Evolutionary conservation across 2,113 vertebrate genomes (phyloP).

Genomic region (Leucopsar rothschildi): DNA sequence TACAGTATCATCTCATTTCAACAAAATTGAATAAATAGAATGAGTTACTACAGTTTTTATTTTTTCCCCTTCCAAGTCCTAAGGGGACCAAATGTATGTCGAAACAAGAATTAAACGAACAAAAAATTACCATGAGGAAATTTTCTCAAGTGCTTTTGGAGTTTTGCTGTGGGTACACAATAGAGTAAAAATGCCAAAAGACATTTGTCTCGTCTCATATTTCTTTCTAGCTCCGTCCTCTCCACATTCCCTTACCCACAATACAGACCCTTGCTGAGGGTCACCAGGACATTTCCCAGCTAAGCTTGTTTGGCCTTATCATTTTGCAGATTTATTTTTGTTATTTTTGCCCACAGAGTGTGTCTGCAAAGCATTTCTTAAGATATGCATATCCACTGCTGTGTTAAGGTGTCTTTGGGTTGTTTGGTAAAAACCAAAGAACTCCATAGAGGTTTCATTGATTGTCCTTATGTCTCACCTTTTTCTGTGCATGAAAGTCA

Average conservation of each 20-base stretch:
- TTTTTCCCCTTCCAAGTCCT: neutral
- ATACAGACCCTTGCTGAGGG: fast-evolving
- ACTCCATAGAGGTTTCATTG: neutral
- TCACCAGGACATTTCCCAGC: neutral
- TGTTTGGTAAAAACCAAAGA: neutral
- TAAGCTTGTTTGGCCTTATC: neutral
- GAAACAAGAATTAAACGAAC: neutral
- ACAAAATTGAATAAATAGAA: neutral
- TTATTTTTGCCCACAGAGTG: neutral
- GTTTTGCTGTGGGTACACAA: neutral
- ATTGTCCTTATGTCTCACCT: neutral
- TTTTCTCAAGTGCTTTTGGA: neutral
- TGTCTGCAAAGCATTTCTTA: neutral
- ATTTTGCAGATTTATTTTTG: neutral
- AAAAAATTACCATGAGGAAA: neutral
- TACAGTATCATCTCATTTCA: neutral
- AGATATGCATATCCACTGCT: neutral
- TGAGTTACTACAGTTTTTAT: neutral
- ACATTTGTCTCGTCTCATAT: neutral
- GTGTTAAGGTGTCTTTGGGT: neutral
- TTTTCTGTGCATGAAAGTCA: neutral
- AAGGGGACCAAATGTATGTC: neutral
- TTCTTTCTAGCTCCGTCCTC: neutral
- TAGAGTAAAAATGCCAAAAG: neutral
- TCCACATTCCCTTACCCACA: neutral